Evolutionary conservation across 2,113 vertebrate species (phyloP), one percentile per base, ranked within the genome.

Genomic region (Zosterops borbonicus): DNA sequence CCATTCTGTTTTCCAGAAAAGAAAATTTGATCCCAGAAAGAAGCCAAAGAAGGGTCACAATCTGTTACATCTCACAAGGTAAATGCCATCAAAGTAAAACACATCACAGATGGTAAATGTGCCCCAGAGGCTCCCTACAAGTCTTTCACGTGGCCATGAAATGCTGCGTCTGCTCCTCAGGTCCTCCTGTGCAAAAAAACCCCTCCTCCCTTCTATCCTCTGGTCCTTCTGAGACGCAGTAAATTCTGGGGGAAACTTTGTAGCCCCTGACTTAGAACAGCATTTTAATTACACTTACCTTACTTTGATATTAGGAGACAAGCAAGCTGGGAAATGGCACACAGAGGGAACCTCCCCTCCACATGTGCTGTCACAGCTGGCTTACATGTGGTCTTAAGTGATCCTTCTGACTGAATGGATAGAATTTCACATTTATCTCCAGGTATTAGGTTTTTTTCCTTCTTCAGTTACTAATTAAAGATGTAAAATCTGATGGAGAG

Each of bases 151-250:
- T 59, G 68, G 22, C 63, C 39, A 12, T 11, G 58, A 69, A 83
- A 44, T 22, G 28, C n/a, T 74, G 75, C 78, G 6, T 14, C 21
- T 60, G 58, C 39, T 74, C 16, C 17, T 64, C 58, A 11, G 44
- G 46, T 58, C 12, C n/a, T 74, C 29, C 35, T 47, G 17, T 31
- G 59, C 59, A 27, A 47, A 77, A 47, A 47, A 33, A 2, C 10
- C 5, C 12, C 9, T 55, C 71, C 67, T 76, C 41, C 15, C 1
- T 22, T 42, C 1, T 13, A n/a, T 59, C 39, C 7, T 29, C 33
- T 59, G 1, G 0, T 28, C 64, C 20, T 58, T 23, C 79, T 52
- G 37, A 0, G 0, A 39, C 25, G 12, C 20, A 25, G 20, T 24
- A 58, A 41, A 55, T 74, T 93, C 56, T 42, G 55, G 14, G 11